Conservation (phyloP, 2,113 vertebrate genomes). For the Phoenicopterus ruber region DNA sequence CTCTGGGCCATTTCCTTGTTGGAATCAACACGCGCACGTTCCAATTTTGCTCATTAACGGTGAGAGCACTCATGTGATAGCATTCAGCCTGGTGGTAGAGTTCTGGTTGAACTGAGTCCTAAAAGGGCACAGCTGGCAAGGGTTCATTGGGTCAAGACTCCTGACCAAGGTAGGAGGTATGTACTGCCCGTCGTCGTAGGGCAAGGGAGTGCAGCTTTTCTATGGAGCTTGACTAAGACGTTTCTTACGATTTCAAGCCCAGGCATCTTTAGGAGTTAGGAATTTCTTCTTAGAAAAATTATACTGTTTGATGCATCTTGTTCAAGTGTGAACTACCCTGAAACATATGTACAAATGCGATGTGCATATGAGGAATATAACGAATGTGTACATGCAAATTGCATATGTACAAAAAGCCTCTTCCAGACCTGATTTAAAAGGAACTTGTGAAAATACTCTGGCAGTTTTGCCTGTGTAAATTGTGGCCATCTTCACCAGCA, state of each 20-base stretch:
- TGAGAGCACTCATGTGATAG: not conserved
- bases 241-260: not conserved
- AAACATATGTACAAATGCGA: not conserved
- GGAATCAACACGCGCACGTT: not conserved
- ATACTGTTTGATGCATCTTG: not conserved
- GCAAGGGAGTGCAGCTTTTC: not conserved
- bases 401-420: not conserved
- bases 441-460: not conserved
- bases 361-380: not conserved
- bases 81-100: not conserved
- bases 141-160: not conserved
- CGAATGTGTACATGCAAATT: not conserved
- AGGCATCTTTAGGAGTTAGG: not conserved
- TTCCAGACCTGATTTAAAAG: not conserved
- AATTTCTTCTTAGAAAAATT: not conserved
- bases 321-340: not conserved
- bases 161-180: no score
- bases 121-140: not conserved
- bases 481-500: not conserved
- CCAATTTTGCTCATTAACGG: not conserved
- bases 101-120: not conserved
- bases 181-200: accelerated
- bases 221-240: not conserved
- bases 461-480: not conserved
- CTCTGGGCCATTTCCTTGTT: not conserved